Conservation (phyloP, 2,113 vertebrate genomes). For the Hyla sarda region DNA sequence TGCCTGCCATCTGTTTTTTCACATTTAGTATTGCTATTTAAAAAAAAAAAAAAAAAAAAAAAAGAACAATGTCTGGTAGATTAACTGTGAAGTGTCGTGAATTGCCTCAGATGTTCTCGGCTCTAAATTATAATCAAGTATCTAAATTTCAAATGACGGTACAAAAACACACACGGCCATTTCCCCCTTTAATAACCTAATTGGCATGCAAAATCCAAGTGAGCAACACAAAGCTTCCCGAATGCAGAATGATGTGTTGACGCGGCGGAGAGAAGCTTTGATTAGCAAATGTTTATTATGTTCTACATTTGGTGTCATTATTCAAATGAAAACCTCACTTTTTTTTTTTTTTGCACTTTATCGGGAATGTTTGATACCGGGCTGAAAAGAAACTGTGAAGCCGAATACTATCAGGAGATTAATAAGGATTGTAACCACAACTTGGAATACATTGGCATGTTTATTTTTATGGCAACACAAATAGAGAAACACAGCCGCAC, state of each 20-base stretch:
- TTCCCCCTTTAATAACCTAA: constrained; percentile 55
- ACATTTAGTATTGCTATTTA: constrained; percentile 42
- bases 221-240: constrained; percentile 28
- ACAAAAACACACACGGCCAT: constrained; percentile 38
- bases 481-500: no score
- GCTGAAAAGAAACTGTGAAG: not conserved
- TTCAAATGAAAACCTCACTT: constrained; percentile 47
- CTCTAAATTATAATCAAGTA: constrained; percentile 56
- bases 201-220: constrained; percentile 56
- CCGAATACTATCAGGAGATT: constrained; percentile 38
- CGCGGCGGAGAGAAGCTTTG: constrained; percentile 45
- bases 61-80: constrained; percentile 40
- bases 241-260: constrained; percentile 53
- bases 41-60: constrained; percentile 28
- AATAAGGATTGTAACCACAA: not conserved
- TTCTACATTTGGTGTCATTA: constrained; percentile 47
- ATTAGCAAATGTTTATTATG: constrained; percentile 56
- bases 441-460: constrained; percentile 23
- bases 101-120: constrained; percentile 17
- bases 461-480: constrained; percentile 22
- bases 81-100: constrained; percentile 49
- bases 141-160: constrained; percentile 48
- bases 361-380: not conserved
- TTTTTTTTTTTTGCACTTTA: constrained; percentile 37
- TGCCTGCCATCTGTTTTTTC: constrained; percentile 54